Evolutionary conservation across 2,113 vertebrate genomes (phyloP).

Genomic region (Psophia crepitans): DNA sequence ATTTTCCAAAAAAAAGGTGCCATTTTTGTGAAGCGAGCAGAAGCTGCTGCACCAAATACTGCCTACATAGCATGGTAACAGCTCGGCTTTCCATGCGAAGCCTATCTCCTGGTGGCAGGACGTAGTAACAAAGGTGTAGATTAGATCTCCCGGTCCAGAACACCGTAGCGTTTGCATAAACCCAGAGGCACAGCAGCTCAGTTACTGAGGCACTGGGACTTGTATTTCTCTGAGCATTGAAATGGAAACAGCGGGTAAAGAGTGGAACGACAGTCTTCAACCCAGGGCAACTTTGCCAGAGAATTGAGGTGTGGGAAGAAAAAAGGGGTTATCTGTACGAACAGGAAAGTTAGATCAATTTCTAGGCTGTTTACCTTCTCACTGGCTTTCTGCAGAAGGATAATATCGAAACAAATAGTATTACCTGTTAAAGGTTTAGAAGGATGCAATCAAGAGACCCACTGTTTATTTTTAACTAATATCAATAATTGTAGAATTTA

Average conservation of each 20-base stretch:
- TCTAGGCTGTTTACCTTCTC: background rate
- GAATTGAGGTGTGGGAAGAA: background rate
- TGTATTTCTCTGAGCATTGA: background rate
- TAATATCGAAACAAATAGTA: background rate
- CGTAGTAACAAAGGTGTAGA: background rate
- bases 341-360: background rate
- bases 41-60: background rate
- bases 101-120: background rate
- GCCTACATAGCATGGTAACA: background rate
- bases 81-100: background rate
- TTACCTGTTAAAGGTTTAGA: background rate
- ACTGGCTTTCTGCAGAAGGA: background rate
- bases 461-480: background rate
- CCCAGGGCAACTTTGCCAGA: background rate
- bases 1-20: no score
- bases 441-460: background rate
- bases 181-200: background rate
- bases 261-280: background rate
- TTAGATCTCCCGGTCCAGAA: rapidly evolving
- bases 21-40: background rate
- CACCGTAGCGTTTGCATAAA: background rate
- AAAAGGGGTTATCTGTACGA: background rate
- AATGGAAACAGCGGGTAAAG: background rate
- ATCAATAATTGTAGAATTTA: background rate
- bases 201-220: background rate